These are phyloP conservation scores for Ormyrus nitidulus DNA, from an alignment of 2,888 invertebrate species.

Conservation along the genomic window DNA sequence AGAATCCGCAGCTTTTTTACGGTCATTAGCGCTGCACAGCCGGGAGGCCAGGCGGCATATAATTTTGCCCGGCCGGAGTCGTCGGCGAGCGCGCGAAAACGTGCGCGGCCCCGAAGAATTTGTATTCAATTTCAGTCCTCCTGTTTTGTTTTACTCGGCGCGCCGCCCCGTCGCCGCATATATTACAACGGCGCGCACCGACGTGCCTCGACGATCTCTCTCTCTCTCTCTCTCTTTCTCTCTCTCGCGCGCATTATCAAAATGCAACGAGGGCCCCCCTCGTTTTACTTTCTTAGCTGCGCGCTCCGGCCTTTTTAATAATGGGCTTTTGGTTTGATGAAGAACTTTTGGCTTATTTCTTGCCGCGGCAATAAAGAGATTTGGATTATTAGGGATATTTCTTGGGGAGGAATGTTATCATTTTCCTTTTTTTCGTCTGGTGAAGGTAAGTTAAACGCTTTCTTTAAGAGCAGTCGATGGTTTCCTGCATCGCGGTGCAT, in stretches of 20 bases:
- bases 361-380: too few species aligned
- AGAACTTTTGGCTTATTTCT: not conserved
- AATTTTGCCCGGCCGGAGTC: too few species aligned
- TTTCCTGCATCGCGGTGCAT: too few species aligned
- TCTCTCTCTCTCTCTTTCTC: too few species aligned
- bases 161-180: slow-evolving; percentile 59
- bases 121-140: slow-evolving; percentile 68
- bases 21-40: too few species aligned
- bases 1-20: too few species aligned
- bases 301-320: slow-evolving; percentile 1
- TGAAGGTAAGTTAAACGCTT: too few species aligned
- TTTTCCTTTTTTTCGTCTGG: too few species aligned
- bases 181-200: slow-evolving; percentile 59
- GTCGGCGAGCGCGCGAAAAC: slow-evolving; percentile 11
- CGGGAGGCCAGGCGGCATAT: too few species aligned
- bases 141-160: slow-evolving; percentile 67
- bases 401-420: too few species aligned
- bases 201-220: slow-evolving; percentile 64
- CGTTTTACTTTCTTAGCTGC: not conserved
- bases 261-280: slow-evolving; percentile 32
- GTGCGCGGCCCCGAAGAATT: slow-evolving; percentile 59
- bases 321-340: not conserved
- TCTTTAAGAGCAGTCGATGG: too few species aligned
- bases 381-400: too few species aligned
- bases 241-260: slow-evolving; percentile 61